Percentiles rank a stretch among this genome's conserved stretches.
These are phyloP conservation scores for Phalacrocorax carbo DNA, from an alignment of 2,113 vertebrate species.

Conservation along the genomic window DNA sequence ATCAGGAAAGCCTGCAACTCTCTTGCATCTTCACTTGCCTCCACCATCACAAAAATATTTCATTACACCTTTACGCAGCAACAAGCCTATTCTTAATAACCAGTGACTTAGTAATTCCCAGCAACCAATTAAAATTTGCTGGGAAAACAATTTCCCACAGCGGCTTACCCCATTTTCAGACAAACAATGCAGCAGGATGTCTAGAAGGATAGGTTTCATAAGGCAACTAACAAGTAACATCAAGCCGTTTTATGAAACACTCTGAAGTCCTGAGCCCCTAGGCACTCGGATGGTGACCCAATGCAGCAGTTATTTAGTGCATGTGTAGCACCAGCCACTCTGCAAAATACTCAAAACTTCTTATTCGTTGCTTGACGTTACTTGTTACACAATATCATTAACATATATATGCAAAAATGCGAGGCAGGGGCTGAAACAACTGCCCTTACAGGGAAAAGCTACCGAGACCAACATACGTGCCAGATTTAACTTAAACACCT, in stretches of 20 bases:
- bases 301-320: neutral
- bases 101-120: conserved; percentile 23
- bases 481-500: neutral
- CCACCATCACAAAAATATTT: neutral
- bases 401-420: neutral
- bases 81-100: neutral
- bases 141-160: conserved; percentile 35
- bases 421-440: neutral
- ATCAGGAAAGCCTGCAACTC: neutral
- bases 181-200: conserved; percentile 37
- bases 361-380: neutral
- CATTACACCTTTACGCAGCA: neutral
- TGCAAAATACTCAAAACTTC: neutral
- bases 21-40: neutral
- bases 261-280: neutral
- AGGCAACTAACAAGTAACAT: conserved; percentile 16
- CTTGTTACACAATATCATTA: neutral
- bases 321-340: neutral
- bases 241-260: neutral
- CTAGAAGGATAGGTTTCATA: conserved; percentile 54
- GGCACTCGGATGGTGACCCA: neutral
- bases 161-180: neutral
- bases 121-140: conserved; percentile 29
- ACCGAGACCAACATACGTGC: accelerated
- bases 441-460: neutral